Evolutionary conservation across 1,140 invertebrate genomes (phyloP), one percentile per base, ranked within the genome.

Genomic region (Pollicipes pollicipes): DNA sequence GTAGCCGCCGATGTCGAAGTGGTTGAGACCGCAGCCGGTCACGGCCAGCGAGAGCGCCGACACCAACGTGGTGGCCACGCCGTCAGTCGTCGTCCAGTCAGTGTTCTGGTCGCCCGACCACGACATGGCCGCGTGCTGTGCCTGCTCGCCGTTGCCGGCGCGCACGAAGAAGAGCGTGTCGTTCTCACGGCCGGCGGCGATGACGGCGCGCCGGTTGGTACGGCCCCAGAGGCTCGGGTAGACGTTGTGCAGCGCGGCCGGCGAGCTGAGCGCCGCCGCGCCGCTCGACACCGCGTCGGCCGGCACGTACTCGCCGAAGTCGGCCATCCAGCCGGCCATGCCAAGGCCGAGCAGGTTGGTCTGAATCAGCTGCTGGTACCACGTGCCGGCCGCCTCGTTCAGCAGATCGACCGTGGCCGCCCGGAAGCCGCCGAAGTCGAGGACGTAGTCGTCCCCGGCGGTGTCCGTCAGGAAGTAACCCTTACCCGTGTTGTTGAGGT

Each of bases 91-190:
- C 0, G 76, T 76, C 73, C 78, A 82, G 73, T 82, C 79, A 0
- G 81, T 80, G 72, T 80, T 80, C 73, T 82, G 81, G 70, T 82
- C 81, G 10, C 81, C 81, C 16, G 78, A 78, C 80, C 81, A 82
- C 70, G 78, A 74, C 69, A 81, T 76, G 24, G 76, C 74, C 10
- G 76, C 75, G 32, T 77, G 77, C 58, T 76, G 78, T 67, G 70
- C 75, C 73, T 58, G 45, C 45, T 58, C 45, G 2, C 13, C 24
- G 45, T 58, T 58, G 37, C 80, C 80, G 31, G 80, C 76, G 27
- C 80, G 74, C 74, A 79, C 79, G 73, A 78, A 81, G 28, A 73
- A 75, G 13, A 81, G 74, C 45, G 76, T 73, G 35, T 79, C 76
- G 21, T 76, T 78, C 0, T 74, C 66, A 30, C 73, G 73, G 0